Base-by-base conservation (phyloP, 1,140 invertebrate genomes). In the Armadillidium nasatum region DNA sequence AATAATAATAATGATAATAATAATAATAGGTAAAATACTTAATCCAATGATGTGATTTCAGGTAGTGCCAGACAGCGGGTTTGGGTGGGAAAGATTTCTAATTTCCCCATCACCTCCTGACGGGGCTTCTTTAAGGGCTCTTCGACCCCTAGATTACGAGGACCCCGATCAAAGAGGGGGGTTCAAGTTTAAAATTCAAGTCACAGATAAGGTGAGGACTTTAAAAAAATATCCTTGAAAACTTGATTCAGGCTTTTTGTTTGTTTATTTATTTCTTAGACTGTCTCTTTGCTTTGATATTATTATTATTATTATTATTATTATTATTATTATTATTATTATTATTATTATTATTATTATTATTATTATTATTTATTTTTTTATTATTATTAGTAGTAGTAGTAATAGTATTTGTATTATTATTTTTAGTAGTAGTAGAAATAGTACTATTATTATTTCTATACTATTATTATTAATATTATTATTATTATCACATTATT, bases 61-160 rank as follows among this genome's bases (percentile, higher is more conserved):
- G 75, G 95, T 98, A 85, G 89, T 91, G 79, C 89, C 91, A 13
- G 87, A 91, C 22, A 88, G 87, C 72, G 79, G 79, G 4, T 73
- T 50, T n/a, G 79, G 79, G 0, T 80, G 79, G 79, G 79, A 80
- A 60, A 74, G 67, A 44, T 80, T 80, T 54, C 54, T 67, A 19
- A 11, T 80, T 33, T 71, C 76, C 11, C 33, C 33, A 33, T 33
- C 33, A 33, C 33, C 33, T 6, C 33, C 33, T 6, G 33, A 73
- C 4, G 76, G 78, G 43, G 76, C 75, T 10, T 97, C 97, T 85
- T 89, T 91, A 79, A 85, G 98, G 23, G 88, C 91, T 0, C 90
- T 98, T 0, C 90, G 93, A 85, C 95, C 94, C 3, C 86, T 91
- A 0, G 96, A 98, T 85, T 89, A 93, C 82, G 95, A 96, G 2